phyloP scores from a whole-genome alignment of 1,140 invertebrate species.

The Macrocentrus cingulum region DNA sequence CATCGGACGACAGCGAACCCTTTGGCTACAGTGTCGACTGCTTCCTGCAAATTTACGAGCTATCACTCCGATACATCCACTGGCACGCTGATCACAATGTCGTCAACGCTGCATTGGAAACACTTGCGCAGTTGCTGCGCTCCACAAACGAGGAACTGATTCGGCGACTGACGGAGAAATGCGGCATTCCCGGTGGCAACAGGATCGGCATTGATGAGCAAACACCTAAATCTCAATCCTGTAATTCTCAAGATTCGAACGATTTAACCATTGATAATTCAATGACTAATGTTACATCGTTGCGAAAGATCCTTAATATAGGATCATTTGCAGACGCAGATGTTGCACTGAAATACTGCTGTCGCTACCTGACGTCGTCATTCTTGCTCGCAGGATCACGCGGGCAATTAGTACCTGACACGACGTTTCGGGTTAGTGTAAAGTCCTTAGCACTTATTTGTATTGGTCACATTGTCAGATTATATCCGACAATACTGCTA shows the following conservation, averaged over 20 bases:
- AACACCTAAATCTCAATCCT: slow-evolving; percentile 6
- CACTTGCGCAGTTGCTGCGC: slow-evolving; percentile 73
- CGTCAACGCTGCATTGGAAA: slow-evolving; percentile 81
- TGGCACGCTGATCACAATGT: slow-evolving; percentile 78
- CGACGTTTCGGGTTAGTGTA: slow-evolving; percentile 76
- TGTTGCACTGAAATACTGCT: slow-evolving; percentile 72
- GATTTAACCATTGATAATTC: background rate
- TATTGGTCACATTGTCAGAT: slow-evolving; percentile 67
- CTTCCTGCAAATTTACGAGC: slow-evolving; percentile 74
- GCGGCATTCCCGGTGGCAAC: slow-evolving; percentile 58
- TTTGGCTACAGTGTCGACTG: slow-evolving; percentile 44
- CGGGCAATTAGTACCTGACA: slow-evolving; percentile 66
- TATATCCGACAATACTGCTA: slow-evolving; percentile 71
- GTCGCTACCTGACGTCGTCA: slow-evolving; percentile 71
- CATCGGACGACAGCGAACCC: slow-evolving; percentile 28
- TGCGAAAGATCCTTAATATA: slow-evolving; percentile 60
- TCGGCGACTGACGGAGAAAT: slow-evolving; percentile 61
- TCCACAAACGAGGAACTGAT: slow-evolving; percentile 66
- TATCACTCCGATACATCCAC: slow-evolving; percentile 73
- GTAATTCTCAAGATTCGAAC: slow-evolving; percentile 34
- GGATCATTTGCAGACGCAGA: slow-evolving; percentile 69
- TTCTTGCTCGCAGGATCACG: slow-evolving; percentile 74
- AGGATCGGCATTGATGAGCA: slow-evolving; percentile 46
- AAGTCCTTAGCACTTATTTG: slow-evolving; percentile 80
- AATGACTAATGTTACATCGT: background rate